phyloP scores from a whole-genome alignment of 2,888 invertebrate species.

The Ophonus ardosiacus region DNA sequence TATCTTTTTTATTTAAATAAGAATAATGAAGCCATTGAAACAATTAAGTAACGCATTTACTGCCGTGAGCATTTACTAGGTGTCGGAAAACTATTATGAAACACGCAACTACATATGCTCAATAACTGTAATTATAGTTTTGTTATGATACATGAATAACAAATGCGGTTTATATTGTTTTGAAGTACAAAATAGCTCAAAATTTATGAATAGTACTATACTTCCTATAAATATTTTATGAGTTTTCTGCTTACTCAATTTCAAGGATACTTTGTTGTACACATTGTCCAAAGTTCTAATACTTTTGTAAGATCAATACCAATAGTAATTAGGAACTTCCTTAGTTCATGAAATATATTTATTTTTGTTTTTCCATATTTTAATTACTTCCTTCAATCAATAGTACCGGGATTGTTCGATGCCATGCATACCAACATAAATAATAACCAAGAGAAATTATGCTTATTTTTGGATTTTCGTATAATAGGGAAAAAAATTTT shows the following conservation, averaged over 20 bases:
- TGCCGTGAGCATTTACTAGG: constrained; percentile 4
- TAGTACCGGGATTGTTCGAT: no score
- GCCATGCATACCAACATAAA: no score
- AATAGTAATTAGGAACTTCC: no score
- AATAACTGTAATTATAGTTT: neutral
- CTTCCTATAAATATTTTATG: neutral
- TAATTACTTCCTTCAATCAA: no score
- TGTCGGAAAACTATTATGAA: neutral
- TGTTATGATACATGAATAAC: neutral
- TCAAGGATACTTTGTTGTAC: neutral
- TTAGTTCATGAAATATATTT: no score
- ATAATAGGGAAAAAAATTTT: no score
- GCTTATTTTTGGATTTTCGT: no score
- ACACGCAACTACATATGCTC: neutral
- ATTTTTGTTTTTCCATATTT: no score
- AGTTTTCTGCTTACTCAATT: neutral
- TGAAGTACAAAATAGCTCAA: neutral
- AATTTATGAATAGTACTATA: neutral
- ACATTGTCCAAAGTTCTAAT: neutral
- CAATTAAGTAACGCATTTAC: constrained; percentile 24
- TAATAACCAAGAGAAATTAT: no score
- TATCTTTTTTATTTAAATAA: constrained; percentile 42
- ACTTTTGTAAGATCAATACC: neutral
- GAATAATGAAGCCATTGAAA: constrained; percentile 45
- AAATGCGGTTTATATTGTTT: neutral